These are phyloP conservation scores for Sorex maritimensis DNA, from an alignment of 2,797 vertebrate genomes.

Conservation along the genomic window DNA sequence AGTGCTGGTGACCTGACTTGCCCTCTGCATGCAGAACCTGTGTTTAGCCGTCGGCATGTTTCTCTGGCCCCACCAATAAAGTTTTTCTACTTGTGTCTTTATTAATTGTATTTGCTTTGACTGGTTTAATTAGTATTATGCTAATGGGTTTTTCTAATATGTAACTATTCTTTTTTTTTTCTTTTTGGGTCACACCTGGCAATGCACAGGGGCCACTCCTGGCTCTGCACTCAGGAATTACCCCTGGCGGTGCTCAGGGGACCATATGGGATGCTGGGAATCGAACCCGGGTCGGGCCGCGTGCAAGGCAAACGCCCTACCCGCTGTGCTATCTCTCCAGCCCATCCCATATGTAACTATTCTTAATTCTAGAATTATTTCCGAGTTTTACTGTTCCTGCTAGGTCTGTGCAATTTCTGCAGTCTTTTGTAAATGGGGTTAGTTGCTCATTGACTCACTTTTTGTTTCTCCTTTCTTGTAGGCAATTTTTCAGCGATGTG, in stretches of 20 bases:
- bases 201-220: too few species aligned
- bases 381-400: constrained; percentile 36
- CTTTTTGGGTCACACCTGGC: too few species aligned
- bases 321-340: too few species aligned
- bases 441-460: background rate
- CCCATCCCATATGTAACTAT: background rate
- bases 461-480: constrained; percentile 83
- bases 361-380: constrained; percentile 14
- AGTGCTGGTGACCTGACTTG: too few species aligned
- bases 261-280: too few species aligned
- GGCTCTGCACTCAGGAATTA: too few species aligned
- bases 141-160: constrained; percentile 25
- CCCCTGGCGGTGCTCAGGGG: too few species aligned
- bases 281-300: too few species aligned
- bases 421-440: constrained; percentile 31
- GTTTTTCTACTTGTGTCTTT: constrained; percentile 5
- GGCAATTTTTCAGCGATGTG: constrained; percentile 91
- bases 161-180: background rate
- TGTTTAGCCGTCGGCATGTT: too few species aligned
- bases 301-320: too few species aligned
- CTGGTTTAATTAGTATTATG: background rate
- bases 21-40: too few species aligned
- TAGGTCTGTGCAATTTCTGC: constrained; percentile 3
- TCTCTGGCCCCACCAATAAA: too few species aligned
- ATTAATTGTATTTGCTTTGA: background rate